Conservation (phyloP, 2,113 vertebrate genomes). For the Macrotis lagotis region DNA sequence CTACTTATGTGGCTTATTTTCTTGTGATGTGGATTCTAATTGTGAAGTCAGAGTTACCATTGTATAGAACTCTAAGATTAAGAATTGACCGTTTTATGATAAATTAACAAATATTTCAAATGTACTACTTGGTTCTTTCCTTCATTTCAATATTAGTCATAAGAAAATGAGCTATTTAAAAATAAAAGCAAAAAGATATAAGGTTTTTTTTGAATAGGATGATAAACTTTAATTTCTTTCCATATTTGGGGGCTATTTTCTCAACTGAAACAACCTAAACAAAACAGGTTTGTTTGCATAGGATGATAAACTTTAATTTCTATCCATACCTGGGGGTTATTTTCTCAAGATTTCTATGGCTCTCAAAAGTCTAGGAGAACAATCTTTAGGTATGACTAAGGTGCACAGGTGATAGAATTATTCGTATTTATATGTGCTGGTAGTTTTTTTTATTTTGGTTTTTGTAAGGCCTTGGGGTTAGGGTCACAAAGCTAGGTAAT, state of each 20-base stretch:
- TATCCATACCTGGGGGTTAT: neutral
- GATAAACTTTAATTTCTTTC: neutral
- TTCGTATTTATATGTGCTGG: neutral
- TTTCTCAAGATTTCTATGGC: neutral
- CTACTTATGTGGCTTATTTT: neutral
- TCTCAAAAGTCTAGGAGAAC: neutral
- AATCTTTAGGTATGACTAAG: neutral
- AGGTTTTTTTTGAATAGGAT: too few species aligned
- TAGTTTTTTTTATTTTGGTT: too few species aligned
- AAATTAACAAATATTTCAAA: neutral
- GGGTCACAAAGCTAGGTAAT: too few species aligned
- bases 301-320: neutral
- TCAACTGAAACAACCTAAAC: too few species aligned
- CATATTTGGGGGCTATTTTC: neutral
- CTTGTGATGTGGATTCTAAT: neutral
- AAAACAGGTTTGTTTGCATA: too few species aligned
- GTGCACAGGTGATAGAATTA: neutral
- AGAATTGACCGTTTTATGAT: neutral
- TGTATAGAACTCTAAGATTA: neutral
- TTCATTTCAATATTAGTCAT: neutral
- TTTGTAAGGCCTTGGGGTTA: too few species aligned
- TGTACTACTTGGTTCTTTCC: neutral
- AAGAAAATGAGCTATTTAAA: neutral
- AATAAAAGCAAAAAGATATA: neutral
- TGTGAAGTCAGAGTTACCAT: neutral